Conservation (phyloP, 2,888 invertebrate species). For the Eledona agricola region DNA sequence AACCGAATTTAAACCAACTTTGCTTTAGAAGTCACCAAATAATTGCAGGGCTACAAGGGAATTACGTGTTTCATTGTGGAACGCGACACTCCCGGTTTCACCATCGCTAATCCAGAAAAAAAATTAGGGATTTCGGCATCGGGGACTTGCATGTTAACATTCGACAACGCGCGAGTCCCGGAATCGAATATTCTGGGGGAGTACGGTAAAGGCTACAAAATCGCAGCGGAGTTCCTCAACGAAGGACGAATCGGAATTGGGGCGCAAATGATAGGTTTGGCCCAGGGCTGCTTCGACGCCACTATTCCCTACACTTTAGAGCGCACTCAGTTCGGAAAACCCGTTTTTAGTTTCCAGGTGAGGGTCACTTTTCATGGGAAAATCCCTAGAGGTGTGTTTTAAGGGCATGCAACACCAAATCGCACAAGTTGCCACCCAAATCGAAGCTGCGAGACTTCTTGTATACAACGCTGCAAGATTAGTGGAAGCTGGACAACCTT, state of each 20-base stretch:
- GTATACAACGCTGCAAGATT: slow-evolving; percentile 95
- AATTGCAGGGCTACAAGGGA: slow-evolving; percentile 82
- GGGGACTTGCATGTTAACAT: slow-evolving; percentile 92
- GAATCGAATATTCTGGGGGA: slow-evolving; percentile 84
- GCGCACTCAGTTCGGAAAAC: slow-evolving; percentile 91
- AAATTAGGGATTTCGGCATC: slow-evolving; percentile 93
- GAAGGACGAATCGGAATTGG: slow-evolving; percentile 92
- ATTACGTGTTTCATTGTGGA: slow-evolving; percentile 97
- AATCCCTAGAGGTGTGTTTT: too few relatives aligned
- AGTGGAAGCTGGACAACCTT: slow-evolving; percentile 83
- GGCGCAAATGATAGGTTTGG: slow-evolving; percentile 93
- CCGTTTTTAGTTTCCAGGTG: slow-evolving; percentile 92
- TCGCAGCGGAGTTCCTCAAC: slow-evolving; percentile 93
- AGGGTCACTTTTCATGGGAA: too few relatives aligned
- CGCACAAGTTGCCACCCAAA: slow-evolving; percentile 84
- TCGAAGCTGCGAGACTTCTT: slow-evolving; percentile 88
- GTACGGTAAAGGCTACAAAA: slow-evolving; percentile 94
- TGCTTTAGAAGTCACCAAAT: neutral
- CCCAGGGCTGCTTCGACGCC: slow-evolving; percentile 93
- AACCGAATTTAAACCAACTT: slow-evolving; percentile 44
- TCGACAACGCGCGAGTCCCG: slow-evolving; percentile 92
- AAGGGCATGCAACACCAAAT: slow-evolving; percentile 97
- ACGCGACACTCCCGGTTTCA: slow-evolving; percentile 84
- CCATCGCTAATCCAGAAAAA: slow-evolving; percentile 90
- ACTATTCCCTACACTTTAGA: slow-evolving; percentile 96